A percentile compares a stretch with the other conserved stretches of the same genome.
Evolutionary conservation across 2,113 vertebrate species (phyloP).

Genomic region (Rhombomys opimus): DNA sequence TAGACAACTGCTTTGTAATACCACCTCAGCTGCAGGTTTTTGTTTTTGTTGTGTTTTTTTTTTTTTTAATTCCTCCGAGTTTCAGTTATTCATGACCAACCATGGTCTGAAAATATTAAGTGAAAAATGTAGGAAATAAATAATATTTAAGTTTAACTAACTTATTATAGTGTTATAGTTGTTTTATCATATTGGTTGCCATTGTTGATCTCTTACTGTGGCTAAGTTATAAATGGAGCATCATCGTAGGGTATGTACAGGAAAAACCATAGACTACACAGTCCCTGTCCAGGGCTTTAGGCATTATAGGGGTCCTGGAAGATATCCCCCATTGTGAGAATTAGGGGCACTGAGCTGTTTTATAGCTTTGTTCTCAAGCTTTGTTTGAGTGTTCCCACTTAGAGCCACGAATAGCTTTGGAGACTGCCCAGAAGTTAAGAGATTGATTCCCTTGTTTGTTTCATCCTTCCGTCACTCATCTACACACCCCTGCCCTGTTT

Average conservation of each 20-base stretch:
- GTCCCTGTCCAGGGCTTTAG: not conserved
- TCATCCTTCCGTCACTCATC: not conserved
- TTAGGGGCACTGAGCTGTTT: not conserved
- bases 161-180: not conserved
- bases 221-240: not conserved
- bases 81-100: not conserved
- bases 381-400: not conserved
- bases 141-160: not conserved
- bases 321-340: too few species aligned
- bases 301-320: not conserved
- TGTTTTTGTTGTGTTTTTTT: too few species aligned
- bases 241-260: not conserved
- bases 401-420: not conserved
- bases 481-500: not conserved
- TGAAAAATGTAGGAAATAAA: conserved; percentile 3
- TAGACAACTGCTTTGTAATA: not conserved
- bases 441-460: conserved; percentile 10
- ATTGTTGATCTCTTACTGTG: not conserved
- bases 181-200: not conserved
- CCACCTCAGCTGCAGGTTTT: not conserved
- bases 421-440: not conserved
- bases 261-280: not conserved
- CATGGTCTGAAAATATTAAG: conserved; percentile 24
- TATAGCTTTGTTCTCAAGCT: not conserved
- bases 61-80: not conserved